Evolutionary conservation across 2,797 vertebrate species (phyloP).

Genomic region (Poeciliopsis turneri): DNA sequence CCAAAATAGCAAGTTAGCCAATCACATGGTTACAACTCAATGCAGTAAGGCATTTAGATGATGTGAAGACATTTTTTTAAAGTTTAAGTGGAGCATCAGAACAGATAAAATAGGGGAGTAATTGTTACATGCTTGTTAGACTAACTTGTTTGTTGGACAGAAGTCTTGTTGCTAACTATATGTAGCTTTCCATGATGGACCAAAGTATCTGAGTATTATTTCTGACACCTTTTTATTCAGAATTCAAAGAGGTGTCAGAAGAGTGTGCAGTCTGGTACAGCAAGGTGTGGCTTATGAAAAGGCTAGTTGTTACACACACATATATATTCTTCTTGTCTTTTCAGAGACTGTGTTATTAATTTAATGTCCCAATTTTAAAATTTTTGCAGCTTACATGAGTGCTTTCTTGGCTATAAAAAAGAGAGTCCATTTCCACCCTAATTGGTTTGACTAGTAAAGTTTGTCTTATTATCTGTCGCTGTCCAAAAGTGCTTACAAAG

Average conservation of each 20-base stretch:
- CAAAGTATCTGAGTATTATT: neutral
- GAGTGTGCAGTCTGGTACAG: neutral
- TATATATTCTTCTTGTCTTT: neutral
- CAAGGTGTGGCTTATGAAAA: neutral
- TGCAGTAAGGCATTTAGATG: neutral
- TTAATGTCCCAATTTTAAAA: neutral
- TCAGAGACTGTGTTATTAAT: neutral
- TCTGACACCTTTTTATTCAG: neutral
- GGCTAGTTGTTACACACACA: neutral
- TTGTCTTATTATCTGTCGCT: neutral
- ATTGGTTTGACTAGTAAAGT: neutral
- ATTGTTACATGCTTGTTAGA: neutral
- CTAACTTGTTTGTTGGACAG: neutral
- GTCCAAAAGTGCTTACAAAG: conserved; percentile 35
- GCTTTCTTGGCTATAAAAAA: conserved; percentile 59
- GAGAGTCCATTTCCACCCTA: neutral
- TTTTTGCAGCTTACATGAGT: conserved; percentile 36
- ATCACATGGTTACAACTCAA: neutral
- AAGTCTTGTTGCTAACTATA: too few relatives aligned
- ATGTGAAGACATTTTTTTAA: neutral
- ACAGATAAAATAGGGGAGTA: neutral
- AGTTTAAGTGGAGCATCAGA: neutral
- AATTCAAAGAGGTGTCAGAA: neutral
- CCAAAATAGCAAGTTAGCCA: neutral
- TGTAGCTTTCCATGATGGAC: too few relatives aligned